Evolutionary conservation across 2,797 vertebrate genomes (phyloP).

Genomic region (Sebastes umbrosus): DNA sequence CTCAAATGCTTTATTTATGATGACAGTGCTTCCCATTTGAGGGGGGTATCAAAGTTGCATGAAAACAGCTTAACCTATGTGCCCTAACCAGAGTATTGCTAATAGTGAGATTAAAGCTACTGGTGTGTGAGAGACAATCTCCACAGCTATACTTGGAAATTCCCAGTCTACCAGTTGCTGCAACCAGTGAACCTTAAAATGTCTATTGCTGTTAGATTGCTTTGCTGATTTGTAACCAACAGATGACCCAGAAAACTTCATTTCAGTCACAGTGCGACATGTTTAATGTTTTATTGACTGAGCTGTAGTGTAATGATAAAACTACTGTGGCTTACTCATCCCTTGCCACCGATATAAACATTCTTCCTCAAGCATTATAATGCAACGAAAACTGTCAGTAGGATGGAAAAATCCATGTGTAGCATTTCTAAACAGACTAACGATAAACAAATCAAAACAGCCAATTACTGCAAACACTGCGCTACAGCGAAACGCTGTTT

Average conservation of each 20-base stretch:
- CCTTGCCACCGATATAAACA: constrained; percentile 4
- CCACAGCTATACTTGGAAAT: neutral
- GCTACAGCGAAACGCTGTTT: constrained; percentile 3
- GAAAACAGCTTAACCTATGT: constrained; percentile 54
- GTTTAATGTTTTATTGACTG: constrained; percentile 33
- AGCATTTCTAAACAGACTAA: constrained; percentile 15
- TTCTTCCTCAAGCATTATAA: neutral
- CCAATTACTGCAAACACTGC: constrained; percentile 13
- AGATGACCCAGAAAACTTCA: constrained; percentile 25
- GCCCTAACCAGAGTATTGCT: constrained; percentile 13
- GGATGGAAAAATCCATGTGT: constrained; percentile 14
- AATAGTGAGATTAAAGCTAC: constrained; percentile 21
- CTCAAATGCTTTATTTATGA: constrained; percentile 58
- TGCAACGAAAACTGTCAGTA: neutral
- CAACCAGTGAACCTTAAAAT: constrained; percentile 8
- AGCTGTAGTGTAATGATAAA: constrained; percentile 4
- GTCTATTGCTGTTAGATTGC: neutral
- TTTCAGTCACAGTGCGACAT: constrained; percentile 10
- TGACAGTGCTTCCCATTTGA: constrained; percentile 41
- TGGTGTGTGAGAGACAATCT: constrained; percentile 14
- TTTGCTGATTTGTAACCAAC: constrained; percentile 36
- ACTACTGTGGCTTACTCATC: constrained; percentile 3
- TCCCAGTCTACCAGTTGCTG: constrained; percentile 8
- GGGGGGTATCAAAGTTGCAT: constrained; percentile 45
- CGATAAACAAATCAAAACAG: constrained; percentile 18